Evolutionary conservation across 1,140 invertebrate species (phyloP), one percentile per base, ranked within the genome.

Genomic region (Drosophila watanabei): DNA sequence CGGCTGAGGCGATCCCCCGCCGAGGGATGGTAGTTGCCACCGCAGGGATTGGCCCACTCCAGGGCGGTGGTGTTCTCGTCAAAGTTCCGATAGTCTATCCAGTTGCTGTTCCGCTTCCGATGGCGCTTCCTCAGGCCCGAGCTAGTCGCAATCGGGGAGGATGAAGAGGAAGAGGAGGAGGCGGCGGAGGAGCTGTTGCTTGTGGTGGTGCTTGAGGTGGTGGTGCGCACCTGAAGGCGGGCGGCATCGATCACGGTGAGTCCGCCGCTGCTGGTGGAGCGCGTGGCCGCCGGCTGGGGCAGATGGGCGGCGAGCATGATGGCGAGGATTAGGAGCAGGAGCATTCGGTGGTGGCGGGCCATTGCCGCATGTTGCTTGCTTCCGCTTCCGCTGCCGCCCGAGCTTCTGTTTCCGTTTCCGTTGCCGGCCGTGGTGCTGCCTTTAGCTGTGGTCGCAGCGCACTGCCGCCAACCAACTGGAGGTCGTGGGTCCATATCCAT

Each of bases 41-140:
- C 83, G 39, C 91, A 92, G 28, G 91, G 91, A 90, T 92, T 92
- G 18, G 79, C 61, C 91, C 91, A 92, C 57, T 92, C 91, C 62
- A 90, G 43, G 4, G 82, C 81, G 0, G 82, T 92, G 9, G 68
- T 86, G 18, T 83, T 92, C 51, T 92, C 91, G 30, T 81, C 90
- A 10, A 84, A 92, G 49, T 92, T 91, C 32, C 73, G 73, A 45
- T 91, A 91, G 39, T 92, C 87, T 35, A 79, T 79, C 88, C 82
- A 92, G 72, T 81, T 92, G 61, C 91, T 92, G 16, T 92, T 89
- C 41, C 91, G 75, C 69, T 92, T 92, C 45, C 91, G 79, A 49
- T 92, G 91, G 6, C 91, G 91, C 56, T 92, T 92, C 33, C 91
- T 72, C 16, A 66, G 68, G 35, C 68, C 39, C 0, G 37, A 24